Conservation (phyloP, 2,113 vertebrate species). For the Atractosteus spatula region DNA sequence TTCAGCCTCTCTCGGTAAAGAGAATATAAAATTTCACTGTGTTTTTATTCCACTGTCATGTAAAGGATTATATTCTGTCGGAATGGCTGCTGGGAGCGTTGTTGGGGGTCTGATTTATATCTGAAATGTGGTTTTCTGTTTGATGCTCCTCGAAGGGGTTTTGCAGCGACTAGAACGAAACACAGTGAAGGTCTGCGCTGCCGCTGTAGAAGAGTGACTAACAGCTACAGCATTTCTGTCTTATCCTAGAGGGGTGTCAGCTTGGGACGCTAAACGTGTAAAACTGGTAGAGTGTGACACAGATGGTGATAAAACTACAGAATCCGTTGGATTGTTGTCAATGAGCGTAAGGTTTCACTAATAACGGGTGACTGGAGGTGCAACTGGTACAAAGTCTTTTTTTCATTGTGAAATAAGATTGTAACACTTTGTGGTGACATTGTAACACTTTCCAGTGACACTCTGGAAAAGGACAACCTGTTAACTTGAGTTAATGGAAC, state of each 20-base stretch:
- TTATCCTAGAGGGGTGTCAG: background rate
- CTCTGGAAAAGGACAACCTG: too few species aligned
- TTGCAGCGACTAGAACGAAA: constrained; percentile 18
- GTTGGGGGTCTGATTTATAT: constrained; percentile 68
- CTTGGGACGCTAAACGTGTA: too few species aligned
- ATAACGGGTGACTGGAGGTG: too few species aligned
- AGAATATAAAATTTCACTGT: constrained; percentile 70
- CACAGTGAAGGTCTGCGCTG: constrained; percentile 27
- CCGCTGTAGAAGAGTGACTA: constrained; percentile 47
- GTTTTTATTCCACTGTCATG: constrained; percentile 66
- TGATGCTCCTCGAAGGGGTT: constrained; percentile 37
- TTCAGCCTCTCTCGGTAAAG: constrained; percentile 62
- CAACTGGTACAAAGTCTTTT: too few species aligned
- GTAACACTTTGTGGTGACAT: too few species aligned
- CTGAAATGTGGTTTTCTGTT: constrained; percentile 52
- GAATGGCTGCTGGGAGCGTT: constrained; percentile 57
- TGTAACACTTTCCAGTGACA: too few species aligned
- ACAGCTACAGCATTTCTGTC: constrained; percentile 52
- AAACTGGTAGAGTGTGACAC: too few species aligned
- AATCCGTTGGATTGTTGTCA: too few species aligned
- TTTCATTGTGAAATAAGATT: too few species aligned
- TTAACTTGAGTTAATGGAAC: too few species aligned
- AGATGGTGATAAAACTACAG: too few species aligned
- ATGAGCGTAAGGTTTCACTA: too few species aligned
- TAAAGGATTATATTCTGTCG: constrained; percentile 64